These are phyloP conservation scores for Acridotheres tristis DNA, from an alignment of 2,797 vertebrate species.

Conservation along the genomic window DNA sequence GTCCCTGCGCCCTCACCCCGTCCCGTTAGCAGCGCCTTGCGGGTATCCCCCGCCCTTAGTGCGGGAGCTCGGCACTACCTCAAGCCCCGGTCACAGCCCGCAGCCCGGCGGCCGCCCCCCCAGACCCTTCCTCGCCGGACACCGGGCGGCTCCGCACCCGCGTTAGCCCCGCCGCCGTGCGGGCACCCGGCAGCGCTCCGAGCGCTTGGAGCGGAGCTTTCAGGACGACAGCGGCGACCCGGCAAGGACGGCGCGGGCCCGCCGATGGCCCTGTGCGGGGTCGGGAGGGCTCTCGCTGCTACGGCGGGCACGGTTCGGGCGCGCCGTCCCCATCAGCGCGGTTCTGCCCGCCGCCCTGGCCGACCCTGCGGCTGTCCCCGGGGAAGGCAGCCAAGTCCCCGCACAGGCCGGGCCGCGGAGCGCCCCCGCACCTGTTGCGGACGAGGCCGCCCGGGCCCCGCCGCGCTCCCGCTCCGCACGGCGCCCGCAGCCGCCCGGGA, in stretches of 20 bases:
- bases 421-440: slow-evolving; percentile 24
- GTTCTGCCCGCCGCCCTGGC: no score
- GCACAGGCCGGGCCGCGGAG: background rate
- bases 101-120: background rate
- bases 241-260: background rate
- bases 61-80: background rate
- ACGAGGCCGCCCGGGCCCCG: background rate
- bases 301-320: background rate
- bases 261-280: background rate
- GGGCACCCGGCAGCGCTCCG: background rate
- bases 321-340: background rate
- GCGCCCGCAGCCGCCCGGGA: background rate
- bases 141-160: background rate
- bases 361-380: background rate
- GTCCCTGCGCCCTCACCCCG: background rate
- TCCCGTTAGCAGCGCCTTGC: background rate
- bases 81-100: background rate
- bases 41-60: fast-evolving
- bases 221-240: background rate
- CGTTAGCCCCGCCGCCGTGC: background rate
- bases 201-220: no score
- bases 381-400: background rate
- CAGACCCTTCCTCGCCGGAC: background rate
- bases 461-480: background rate
- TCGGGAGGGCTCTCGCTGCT: background rate